Evolutionary conservation across 2,888 invertebrate species (phyloP).

Genomic region (Kuschelorhynchus macadamiae): DNA sequence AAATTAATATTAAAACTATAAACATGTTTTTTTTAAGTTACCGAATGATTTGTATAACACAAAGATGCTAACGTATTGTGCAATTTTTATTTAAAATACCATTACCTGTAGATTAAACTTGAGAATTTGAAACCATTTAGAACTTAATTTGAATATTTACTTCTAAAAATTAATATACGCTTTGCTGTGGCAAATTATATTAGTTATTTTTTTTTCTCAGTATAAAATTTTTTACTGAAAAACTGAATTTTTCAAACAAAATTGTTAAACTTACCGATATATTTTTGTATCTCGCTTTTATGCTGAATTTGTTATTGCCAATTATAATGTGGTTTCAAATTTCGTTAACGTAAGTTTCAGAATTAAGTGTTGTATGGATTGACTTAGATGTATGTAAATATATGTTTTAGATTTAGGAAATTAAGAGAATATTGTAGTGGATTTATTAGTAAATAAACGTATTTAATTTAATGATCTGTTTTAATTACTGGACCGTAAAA

Average conservation of each 20-base stretch:
- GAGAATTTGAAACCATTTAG: conserved; percentile 24
- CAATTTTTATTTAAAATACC: conserved; percentile 46
- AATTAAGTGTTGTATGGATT: conserved; percentile 46
- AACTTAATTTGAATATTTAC: no score
- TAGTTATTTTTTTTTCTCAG: neutral
- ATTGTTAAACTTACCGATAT: neutral
- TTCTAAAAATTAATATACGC: no score
- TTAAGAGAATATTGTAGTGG: conserved; percentile 58
- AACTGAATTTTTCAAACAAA: no score
- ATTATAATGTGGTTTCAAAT: conserved; percentile 17
- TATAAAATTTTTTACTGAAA: no score
- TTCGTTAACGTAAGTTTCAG: conserved; percentile 24
- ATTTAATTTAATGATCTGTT: conserved; percentile 56
- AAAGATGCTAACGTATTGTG: conserved; percentile 47
- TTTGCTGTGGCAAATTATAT: no score
- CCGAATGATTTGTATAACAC: conserved; percentile 46
- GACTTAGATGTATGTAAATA: conserved; percentile 63
- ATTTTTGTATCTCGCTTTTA: no score
- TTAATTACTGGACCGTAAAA: conserved; percentile 3
- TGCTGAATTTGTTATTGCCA: no score
- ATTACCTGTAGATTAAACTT: conserved; percentile 50
- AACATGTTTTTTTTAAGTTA: conserved; percentile 17
- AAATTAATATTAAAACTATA: conserved; percentile 20
- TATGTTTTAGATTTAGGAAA: conserved; percentile 61
- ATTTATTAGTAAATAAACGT: conserved; percentile 59